phyloP scores from a whole-genome alignment of 2,797 vertebrate genomes.

The Chelon labrosus region DNA sequence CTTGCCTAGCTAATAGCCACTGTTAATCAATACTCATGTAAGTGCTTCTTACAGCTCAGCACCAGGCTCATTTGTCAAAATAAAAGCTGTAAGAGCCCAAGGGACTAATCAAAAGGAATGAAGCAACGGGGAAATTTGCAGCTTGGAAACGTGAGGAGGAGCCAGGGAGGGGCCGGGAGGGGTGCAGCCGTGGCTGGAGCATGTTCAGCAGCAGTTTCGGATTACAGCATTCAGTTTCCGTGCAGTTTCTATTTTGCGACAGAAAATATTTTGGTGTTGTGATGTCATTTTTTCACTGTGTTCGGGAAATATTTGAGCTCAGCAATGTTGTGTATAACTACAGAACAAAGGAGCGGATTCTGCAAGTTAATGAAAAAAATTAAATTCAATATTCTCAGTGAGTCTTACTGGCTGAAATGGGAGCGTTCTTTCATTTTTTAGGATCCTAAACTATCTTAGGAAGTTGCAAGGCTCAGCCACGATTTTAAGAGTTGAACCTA shows the following conservation, averaged over 20 bases:
- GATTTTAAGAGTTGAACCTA: slow-evolving; percentile 8
- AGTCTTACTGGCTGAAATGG: background rate
- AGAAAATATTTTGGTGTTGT: background rate
- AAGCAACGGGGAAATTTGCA: slow-evolving; percentile 64
- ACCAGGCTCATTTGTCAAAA: slow-evolving; percentile 80
- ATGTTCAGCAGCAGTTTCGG: slow-evolving; percentile 40
- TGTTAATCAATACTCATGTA: slow-evolving; percentile 82
- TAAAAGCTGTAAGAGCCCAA: slow-evolving; percentile 70
- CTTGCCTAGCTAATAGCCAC: slow-evolving; percentile 71
- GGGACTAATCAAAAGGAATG: slow-evolving; percentile 78
- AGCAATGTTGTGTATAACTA: background rate
- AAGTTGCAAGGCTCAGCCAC: background rate
- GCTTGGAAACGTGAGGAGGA: slow-evolving; percentile 64
- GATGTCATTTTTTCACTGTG: too few species aligned
- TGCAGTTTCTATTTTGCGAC: background rate
- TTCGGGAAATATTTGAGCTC: background rate
- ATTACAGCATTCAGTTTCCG: slow-evolving; percentile 33
- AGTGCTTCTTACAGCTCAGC: slow-evolving; percentile 78
- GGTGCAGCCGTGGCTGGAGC: background rate
- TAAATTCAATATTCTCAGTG: background rate
- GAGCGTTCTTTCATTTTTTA: background rate
- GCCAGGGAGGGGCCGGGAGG: slow-evolving; percentile 5
- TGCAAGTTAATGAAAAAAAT: background rate
- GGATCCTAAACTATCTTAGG: background rate
- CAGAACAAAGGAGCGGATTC: background rate